Percentiles rank a stretch among this genome's conserved stretches.
Evolutionary conservation across 2,113 vertebrate species (phyloP).

Genomic region (Tenrec ecaudatus): DNA sequence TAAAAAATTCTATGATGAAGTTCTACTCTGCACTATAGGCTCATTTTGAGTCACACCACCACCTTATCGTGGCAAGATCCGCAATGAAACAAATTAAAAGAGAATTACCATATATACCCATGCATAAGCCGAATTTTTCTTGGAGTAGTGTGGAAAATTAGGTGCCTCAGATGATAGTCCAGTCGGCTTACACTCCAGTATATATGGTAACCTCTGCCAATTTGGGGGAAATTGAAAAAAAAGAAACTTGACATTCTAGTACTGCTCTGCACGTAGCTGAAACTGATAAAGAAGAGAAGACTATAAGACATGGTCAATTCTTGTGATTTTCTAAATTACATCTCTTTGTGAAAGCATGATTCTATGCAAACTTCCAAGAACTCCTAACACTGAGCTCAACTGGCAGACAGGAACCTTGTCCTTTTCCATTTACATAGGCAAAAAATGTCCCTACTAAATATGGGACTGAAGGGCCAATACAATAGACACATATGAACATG

Average conservation of each 20-base stretch:
- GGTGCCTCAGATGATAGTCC: no score
- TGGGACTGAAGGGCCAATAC: constrained; percentile 10
- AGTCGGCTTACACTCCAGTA: no score
- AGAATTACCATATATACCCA: not conserved
- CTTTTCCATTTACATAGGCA: constrained; percentile 19
- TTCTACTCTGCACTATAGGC: not conserved
- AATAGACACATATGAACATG: not conserved
- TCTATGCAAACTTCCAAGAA: not conserved
- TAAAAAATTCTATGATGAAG: not conserved
- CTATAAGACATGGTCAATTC: not conserved
- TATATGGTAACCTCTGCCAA: not conserved
- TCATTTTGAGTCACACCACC: not conserved
- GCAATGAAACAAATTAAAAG: constrained; percentile 39
- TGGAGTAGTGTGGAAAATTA: no score
- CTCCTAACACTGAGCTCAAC: not conserved
- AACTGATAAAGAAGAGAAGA: constrained; percentile 12
- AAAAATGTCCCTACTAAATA: not conserved
- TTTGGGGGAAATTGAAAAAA: not conserved
- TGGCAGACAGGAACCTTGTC: not conserved
- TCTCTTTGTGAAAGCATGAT: not conserved
- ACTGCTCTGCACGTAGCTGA: not conserved
- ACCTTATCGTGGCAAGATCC: constrained; percentile 17
- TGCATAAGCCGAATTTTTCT: no score
- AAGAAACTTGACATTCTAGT: not conserved
- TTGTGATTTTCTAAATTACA: constrained; percentile 25